Evolutionary conservation across 2,888 invertebrate species (phyloP), one percentile per base, ranked within the genome.

Genomic region (Maniola hyperantus): DNA sequence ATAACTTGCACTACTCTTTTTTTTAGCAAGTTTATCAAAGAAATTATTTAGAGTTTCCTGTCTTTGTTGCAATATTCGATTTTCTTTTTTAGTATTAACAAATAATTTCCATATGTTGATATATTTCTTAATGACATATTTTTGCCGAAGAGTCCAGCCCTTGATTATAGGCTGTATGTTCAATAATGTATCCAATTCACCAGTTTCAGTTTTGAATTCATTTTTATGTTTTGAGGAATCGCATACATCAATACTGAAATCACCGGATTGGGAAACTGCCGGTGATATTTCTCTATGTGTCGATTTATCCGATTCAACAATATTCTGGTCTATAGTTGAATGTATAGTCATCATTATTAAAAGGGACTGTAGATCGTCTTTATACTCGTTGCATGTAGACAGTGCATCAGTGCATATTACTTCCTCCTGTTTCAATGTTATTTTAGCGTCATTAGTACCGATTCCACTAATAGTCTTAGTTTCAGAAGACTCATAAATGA

Each of bases 291-390:
- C 36, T 10, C 5, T n/a, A 44, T 42, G 11, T 11, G 13, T 51
- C 6, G 8, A 11, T 13, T 48, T 20, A 54, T 60, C 20, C 5
- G 26, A 26, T 34, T 78, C 75, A 13, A 76, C 74, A 33, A 76
- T 74, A 33, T 74, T 71, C 39, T 78, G 74, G 54, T 77, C 76
- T 13, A 78, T 61, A 58, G 83, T 81, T 13, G 83, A 78, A 53
- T 85, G 78, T 50, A 91, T 72, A 4, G 88, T 79, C 87, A 89
- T 86, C 86, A 87, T 87, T 71, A 85, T 83, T 58, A 90, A 75
- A 65, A 89, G 73, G 39, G 85, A 83, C 71, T 90, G 82, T 64
- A 90, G 79, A 75, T 89, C 84, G 69, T 79, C 77, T 65, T 67
- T 71, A 55, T 63, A 63, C 55, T 68, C 66, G 48, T 68, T 68